Conservation (phyloP, 2,797 vertebrate genomes). For the Phoeniculus purpureus region DNA sequence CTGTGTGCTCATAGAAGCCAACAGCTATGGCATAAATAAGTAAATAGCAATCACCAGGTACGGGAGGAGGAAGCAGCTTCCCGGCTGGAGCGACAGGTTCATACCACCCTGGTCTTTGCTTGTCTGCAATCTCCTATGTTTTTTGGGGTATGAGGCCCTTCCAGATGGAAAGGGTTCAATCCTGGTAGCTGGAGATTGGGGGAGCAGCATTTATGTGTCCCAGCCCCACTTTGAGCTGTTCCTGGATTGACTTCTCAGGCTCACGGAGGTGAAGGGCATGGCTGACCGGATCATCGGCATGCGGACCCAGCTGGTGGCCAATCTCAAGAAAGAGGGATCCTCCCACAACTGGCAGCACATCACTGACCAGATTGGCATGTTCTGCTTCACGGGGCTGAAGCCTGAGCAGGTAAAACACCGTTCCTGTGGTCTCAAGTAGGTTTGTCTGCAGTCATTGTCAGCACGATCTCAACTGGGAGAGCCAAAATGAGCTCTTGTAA, state of each 20-base stretch:
- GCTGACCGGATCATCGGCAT: slow-evolving; percentile 95
- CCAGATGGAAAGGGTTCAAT: neutral
- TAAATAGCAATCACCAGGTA: neutral
- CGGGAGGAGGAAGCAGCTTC: neutral
- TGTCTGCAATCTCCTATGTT: neutral
- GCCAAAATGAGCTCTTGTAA: neutral
- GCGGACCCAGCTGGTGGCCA: slow-evolving; percentile 90
- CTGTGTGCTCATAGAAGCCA: neutral
- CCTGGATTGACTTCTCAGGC: slow-evolving; percentile 76
- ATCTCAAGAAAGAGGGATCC: slow-evolving; percentile 94
- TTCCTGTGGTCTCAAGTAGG: neutral
- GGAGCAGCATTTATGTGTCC: neutral
- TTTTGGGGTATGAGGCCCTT: neutral
- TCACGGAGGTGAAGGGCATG: slow-evolving; percentile 93
- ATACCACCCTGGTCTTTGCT: neutral
- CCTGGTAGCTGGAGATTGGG: neutral
- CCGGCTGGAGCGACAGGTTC: neutral
- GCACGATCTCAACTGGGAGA: neutral
- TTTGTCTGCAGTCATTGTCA: fast-evolving
- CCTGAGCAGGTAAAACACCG: slow-evolving; percentile 87
- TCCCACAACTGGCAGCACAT: slow-evolving; percentile 96
- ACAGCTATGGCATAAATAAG: neutral
- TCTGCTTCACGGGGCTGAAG: slow-evolving; percentile 97
- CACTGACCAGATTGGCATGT: slow-evolving; percentile 98
- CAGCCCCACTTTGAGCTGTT: neutral